Evolutionary conservation across 2,797 vertebrate species (phyloP).

Genomic region (Hylomyscus alleni): DNA sequence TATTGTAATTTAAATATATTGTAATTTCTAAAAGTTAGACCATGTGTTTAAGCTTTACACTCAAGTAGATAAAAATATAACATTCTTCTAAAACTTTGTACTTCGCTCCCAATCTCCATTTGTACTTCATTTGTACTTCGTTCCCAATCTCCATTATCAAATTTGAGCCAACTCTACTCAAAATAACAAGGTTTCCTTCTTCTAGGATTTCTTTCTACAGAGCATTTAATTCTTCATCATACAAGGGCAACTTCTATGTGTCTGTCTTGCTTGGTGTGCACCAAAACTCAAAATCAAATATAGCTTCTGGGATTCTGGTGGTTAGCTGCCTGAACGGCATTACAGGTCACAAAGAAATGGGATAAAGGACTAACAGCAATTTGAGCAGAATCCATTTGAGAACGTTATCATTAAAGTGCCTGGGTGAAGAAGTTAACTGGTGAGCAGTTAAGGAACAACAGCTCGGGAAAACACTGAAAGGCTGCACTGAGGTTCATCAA

Average conservation of each 20-base stretch:
- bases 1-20: neutral
- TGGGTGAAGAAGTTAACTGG: neutral
- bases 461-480: neutral
- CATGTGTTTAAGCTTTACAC: slow-evolving; percentile 1
- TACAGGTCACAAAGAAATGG: neutral
- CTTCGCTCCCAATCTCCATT: neutral
- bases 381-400: neutral
- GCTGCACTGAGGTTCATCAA: neutral
- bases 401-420: neutral
- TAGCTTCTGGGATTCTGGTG: neutral
- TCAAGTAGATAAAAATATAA: slow-evolving; percentile 1
- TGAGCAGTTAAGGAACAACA: neutral
- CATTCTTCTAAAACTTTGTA: neutral
- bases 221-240: neutral
- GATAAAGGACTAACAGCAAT: neutral
- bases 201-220: neutral
- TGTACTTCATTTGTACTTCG: neutral
- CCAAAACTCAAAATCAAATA: neutral
- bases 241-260: neutral
- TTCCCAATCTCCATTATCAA: neutral
- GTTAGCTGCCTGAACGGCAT: neutral
- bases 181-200: neutral
- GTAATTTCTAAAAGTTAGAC: neutral
- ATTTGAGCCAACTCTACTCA: neutral
- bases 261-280: neutral